Evolutionary conservation across 2,113 vertebrate species (phyloP), one percentile per base, ranked within the genome.

Genomic region (Ondatra zibethicus): DNA sequence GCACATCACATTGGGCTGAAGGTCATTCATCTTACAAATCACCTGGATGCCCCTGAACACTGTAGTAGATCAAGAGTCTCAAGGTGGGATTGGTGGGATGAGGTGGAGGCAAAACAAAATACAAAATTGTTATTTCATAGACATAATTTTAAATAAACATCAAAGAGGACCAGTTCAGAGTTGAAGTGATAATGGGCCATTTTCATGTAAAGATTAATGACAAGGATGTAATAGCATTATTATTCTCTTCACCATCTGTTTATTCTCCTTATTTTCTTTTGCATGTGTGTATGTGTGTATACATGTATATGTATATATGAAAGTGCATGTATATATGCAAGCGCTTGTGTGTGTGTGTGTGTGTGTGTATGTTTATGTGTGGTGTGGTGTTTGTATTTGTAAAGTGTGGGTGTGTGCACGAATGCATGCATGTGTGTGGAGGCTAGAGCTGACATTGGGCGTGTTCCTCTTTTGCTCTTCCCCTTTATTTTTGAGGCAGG

Each of bases 191-290:
- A 78, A 87, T 75, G 45, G 55, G 96, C 45, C 50, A 92, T 52
- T 81, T 61, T 86, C 86, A 19, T 33, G 3, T 33, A 87, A 91
- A 96, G 66, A 58, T 55, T 63, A 96, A 82, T 70, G 45, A 39
- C 47, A 58, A 61, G 8, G 31, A 81, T 36, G 23, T 52, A 76
- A 92, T 66, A n/a, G 17, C 29, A 55, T 52, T 25, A 82, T 19
- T 73, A 7, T 73, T 31, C 14, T 6, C 23, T 47, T 27, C 5
- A 39, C 3, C 1, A 27, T n/a, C 87, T 89, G n/a, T 39, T 9
- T 31, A 2, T 36, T 87, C 47, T 80, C 77, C 25, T 77, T 77
- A 33, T 81, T 81, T 81, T 36, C 50, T 55, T 55, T 31, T 33
- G 29, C 31, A 6, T 50, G 27, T 78, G 45, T 50, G 45, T 76